A percentile compares a stretch with the other conserved stretches of the same genome.
These are phyloP conservation scores for Prionace glauca DNA, from an alignment of 2,797 vertebrate genomes.

Conservation along the genomic window DNA sequence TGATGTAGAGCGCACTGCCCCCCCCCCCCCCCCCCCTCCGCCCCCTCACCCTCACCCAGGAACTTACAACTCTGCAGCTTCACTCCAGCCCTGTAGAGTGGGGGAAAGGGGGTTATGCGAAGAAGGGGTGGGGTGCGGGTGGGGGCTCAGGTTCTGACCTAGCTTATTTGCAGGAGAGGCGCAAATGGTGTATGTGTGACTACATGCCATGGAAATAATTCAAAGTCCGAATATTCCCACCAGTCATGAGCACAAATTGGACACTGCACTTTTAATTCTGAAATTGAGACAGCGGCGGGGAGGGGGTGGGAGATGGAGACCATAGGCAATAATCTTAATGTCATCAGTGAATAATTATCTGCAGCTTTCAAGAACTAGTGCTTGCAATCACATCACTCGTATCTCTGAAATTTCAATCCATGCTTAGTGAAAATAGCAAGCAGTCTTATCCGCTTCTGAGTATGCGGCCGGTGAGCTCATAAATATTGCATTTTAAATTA, in stretches of 20 bases:
- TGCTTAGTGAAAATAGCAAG: conserved; percentile 22
- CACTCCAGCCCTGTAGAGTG: not conserved
- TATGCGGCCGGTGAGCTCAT: conserved; percentile 31
- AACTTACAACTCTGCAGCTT: conserved; percentile 17
- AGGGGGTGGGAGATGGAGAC: no score
- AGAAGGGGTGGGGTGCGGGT: no score
- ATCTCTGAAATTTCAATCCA: conserved; percentile 20
- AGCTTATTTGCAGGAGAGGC: not conserved
- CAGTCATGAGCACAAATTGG: not conserved
- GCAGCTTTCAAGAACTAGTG: conserved; percentile 15
- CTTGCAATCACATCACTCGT: conserved; percentile 13
- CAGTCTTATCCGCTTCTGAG: conserved; percentile 12
- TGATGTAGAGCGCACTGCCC: not conserved
- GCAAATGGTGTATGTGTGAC: not conserved
- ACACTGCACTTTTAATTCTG: not conserved
- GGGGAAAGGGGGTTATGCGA: not conserved
- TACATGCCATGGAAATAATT: not conserved
- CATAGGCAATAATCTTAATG: not conserved
- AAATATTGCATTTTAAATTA: conserved; percentile 39
- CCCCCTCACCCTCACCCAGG: not conserved
- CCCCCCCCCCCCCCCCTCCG: no score
- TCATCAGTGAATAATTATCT: conserved; percentile 20
- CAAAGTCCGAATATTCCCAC: not conserved
- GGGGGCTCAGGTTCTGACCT: not conserved
- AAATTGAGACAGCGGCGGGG: not conserved